These are phyloP conservation scores for Teleiodes luculella DNA, from an alignment of 2,888 invertebrate species.

Conservation along the genomic window DNA sequence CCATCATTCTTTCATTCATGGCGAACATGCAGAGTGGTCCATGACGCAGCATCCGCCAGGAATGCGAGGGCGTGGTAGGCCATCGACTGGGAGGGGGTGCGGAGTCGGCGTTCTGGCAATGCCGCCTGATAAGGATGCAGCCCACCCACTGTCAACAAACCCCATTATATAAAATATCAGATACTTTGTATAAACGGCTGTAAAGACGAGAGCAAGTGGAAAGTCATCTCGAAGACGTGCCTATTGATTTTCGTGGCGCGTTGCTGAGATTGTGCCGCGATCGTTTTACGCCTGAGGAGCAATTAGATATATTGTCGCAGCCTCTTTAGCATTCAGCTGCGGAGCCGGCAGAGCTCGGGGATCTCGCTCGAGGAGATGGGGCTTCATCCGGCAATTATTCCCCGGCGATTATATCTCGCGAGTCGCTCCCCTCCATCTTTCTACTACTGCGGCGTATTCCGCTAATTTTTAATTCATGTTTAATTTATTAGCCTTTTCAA, in stretches of 20 bases:
- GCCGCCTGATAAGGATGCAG: constrained; percentile 67
- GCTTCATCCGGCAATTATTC: constrained; percentile 23
- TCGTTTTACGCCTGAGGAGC: constrained; percentile 33
- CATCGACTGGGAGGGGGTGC: constrained; percentile 45
- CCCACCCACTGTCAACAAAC: constrained; percentile 70
- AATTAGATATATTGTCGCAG: constrained; percentile 54
- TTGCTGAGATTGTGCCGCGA: constrained; percentile 35
- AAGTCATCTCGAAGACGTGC: constrained; percentile 49
- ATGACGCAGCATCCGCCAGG: constrained; percentile 52
- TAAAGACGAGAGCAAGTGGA: constrained; percentile 38
- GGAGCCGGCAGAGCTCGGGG: constrained; percentile 21
- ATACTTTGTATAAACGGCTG: constrained; percentile 27
- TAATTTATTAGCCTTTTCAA: neutral
- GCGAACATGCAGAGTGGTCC: constrained; percentile 36
- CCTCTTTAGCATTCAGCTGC: constrained; percentile 52
- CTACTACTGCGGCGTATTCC: constrained; percentile 21
- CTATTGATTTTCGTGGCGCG: constrained; percentile 66
- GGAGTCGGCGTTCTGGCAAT: constrained; percentile 60
- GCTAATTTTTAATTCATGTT: constrained; percentile 10
- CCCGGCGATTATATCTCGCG: constrained; percentile 19
- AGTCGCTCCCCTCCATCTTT: constrained; percentile 2
- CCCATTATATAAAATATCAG: constrained; percentile 48
- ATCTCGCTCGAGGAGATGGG: neutral
- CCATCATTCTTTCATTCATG: constrained; percentile 1
- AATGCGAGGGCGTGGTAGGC: constrained; percentile 66